These are phyloP conservation scores for Chromis chromis DNA, from an alignment of 2,797 vertebrate genomes.

Conservation along the genomic window DNA sequence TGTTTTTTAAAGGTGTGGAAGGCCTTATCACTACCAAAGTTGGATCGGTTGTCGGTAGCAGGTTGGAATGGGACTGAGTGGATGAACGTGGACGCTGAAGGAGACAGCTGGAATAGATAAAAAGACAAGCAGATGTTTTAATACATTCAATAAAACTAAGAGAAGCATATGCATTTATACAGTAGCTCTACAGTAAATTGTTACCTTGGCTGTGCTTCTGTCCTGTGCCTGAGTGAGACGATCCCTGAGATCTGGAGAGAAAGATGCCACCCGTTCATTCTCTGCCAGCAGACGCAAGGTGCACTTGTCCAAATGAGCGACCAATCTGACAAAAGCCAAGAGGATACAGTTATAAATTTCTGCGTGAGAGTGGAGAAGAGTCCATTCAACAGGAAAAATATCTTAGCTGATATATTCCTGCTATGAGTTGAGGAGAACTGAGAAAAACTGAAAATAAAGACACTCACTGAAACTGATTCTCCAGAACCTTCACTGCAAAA, in stretches of 20 bases:
- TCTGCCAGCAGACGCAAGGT: constrained; percentile 94
- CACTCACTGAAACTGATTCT: constrained; percentile 94
- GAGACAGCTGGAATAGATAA: constrained; percentile 86
- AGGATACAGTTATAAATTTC: background rate
- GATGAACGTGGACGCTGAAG: constrained; percentile 87
- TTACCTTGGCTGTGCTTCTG: constrained; percentile 91
- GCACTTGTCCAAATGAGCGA: constrained; percentile 92
- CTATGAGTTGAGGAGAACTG: too few relatives aligned
- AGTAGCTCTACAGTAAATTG: background rate
- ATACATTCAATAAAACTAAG: background rate
- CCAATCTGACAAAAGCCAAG: constrained; percentile 81
- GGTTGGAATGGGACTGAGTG: constrained; percentile 98
- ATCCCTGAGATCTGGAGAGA: constrained; percentile 89
- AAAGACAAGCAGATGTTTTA: constrained; percentile 54
- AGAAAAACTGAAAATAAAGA: background rate
- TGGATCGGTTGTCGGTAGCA: constrained; percentile 97
- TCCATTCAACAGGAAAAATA: background rate
- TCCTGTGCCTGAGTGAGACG: constrained; percentile 89
- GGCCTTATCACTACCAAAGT: constrained; percentile 94
- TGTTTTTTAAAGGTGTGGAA: constrained; percentile 99
- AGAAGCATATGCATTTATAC: background rate
- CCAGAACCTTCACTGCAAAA: constrained; percentile 95
- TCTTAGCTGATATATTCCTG: too few relatives aligned
- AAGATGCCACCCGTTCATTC: constrained; percentile 92
- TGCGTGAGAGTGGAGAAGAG: background rate